These are phyloP conservation scores for Prochilodus magdalenae DNA, from an alignment of 2,113 vertebrate species.

Conservation along the genomic window DNA sequence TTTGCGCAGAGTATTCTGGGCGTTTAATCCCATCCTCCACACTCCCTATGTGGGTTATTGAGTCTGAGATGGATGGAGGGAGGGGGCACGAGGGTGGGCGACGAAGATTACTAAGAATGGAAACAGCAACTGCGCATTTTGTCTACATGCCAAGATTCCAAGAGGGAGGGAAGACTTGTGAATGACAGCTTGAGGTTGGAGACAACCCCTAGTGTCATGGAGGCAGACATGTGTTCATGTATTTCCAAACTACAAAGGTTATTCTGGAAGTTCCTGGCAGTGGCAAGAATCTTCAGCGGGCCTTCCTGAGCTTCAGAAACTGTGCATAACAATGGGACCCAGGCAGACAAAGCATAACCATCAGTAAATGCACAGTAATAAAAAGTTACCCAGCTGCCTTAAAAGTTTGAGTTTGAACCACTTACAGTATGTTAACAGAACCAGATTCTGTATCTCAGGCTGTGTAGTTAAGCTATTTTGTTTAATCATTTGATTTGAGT, in stretches of 20 bases:
- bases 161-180: constrained; percentile 41
- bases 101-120: constrained; percentile 64
- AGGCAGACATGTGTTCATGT: background rate
- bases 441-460: no score
- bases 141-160: constrained; percentile 55
- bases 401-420: no score
- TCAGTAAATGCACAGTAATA: background rate
- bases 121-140: constrained; percentile 58
- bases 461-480: no score
- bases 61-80: constrained; percentile 45
- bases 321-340: background rate
- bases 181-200: constrained; percentile 46
- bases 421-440: no score
- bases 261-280: constrained; percentile 14
- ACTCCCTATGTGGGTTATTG: constrained; percentile 71
- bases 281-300: background rate
- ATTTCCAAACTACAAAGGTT: constrained; percentile 15
- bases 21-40: constrained; percentile 75
- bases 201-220: constrained; percentile 35
- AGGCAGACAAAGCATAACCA: background rate
- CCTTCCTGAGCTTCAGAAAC: background rate
- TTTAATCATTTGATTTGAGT: no score
- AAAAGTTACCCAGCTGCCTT: no score
- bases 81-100: constrained; percentile 43
- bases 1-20: constrained; percentile 52